phyloP scores from a whole-genome alignment of 2,888 invertebrate genomes.

The Dolichopus griseipennis region DNA sequence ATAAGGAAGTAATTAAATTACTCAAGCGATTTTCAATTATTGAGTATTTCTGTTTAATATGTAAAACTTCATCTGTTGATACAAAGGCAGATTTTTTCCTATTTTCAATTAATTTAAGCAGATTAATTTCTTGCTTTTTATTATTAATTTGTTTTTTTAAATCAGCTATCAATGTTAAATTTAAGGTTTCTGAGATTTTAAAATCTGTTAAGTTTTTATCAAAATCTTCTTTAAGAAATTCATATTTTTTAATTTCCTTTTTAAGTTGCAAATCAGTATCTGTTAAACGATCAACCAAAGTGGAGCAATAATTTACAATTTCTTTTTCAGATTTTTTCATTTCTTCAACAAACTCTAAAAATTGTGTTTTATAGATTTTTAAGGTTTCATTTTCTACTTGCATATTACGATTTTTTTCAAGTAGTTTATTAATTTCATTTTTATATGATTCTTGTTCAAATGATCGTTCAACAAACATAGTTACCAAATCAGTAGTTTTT shows the following conservation, averaged over 20 bases:
- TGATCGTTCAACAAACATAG: slow-evolving; percentile 27
- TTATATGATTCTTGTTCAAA: slow-evolving; percentile 22
- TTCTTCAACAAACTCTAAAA: slow-evolving; percentile 17
- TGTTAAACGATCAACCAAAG: slow-evolving; percentile 30
- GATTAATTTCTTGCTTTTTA: slow-evolving; percentile 22
- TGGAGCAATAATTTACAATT: slow-evolving; percentile 27
- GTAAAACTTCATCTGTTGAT: slow-evolving; percentile 30
- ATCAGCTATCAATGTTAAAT: slow-evolving; percentile 29
- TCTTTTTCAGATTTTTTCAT: slow-evolving; percentile 33
- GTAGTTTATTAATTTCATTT: slow-evolving; percentile 21
- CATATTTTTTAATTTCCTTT: slow-evolving; percentile 29
- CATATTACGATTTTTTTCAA: slow-evolving; percentile 24
- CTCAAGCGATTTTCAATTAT: slow-evolving; percentile 33
- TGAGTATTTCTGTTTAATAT: slow-evolving; percentile 29
- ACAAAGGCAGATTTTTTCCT: slow-evolving; percentile 16
- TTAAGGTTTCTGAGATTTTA: slow-evolving; percentile 30
- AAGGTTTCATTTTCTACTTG: slow-evolving; percentile 34
- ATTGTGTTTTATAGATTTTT: slow-evolving; percentile 27
- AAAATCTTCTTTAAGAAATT: slow-evolving; percentile 36
- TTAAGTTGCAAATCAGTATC: slow-evolving; percentile 29
- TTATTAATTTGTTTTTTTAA: slow-evolving; percentile 29
- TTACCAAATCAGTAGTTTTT: slow-evolving; percentile 22
- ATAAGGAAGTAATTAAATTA: slow-evolving; percentile 28
- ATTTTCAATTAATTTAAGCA: slow-evolving; percentile 23
- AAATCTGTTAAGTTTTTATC: slow-evolving; percentile 29